These are phyloP conservation scores for Pasiphila rectangulata DNA, from an alignment of 2,888 invertebrate genomes.

Conservation along the genomic window DNA sequence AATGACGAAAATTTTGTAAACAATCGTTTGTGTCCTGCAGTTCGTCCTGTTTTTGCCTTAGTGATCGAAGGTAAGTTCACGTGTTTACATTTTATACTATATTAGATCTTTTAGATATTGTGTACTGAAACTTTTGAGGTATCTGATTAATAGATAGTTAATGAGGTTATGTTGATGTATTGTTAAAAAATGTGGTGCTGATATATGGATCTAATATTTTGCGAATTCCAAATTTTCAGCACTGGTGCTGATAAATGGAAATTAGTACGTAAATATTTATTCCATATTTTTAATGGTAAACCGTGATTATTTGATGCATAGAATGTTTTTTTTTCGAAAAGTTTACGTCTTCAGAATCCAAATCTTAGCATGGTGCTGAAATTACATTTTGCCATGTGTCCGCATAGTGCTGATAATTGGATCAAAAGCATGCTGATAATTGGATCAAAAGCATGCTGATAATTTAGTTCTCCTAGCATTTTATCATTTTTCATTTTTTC, in stretches of 20 bases:
- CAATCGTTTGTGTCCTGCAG: slow-evolving; percentile 23
- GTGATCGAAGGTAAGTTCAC: slow-evolving; percentile 14
- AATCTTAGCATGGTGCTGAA: slow-evolving; percentile 31
- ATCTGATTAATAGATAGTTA: slow-evolving; percentile 17
- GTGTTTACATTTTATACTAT: slow-evolving; percentile 16
- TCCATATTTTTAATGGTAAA: slow-evolving; percentile 9
- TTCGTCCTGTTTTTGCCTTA: slow-evolving; percentile 13
- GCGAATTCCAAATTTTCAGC: slow-evolving; percentile 31
- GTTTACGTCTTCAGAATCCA: slow-evolving; percentile 15
- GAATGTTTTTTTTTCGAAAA: not conserved
- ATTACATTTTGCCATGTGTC: slow-evolving; percentile 23
- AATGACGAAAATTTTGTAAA: slow-evolving; percentile 20
- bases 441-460: slow-evolving; percentile 32
- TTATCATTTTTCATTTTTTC: slow-evolving; percentile 18
- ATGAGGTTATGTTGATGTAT: slow-evolving; percentile 28
- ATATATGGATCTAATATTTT: slow-evolving; percentile 21
- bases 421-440: slow-evolving; percentile 30
- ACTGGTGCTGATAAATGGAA: slow-evolving; percentile 32
- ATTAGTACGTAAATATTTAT: slow-evolving; percentile 26
- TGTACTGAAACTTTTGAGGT: slow-evolving; percentile 22
- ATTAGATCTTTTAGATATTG: slow-evolving; percentile 5
- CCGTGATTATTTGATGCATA: slow-evolving; percentile 2
- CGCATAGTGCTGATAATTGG: slow-evolving; percentile 28
- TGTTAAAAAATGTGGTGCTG: slow-evolving; percentile 5
- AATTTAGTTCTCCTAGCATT: slow-evolving; percentile 21